These are phyloP conservation scores for Protobothrops flavoviridis DNA, from an alignment of 2,113 vertebrate species.

Conservation along the genomic window DNA sequence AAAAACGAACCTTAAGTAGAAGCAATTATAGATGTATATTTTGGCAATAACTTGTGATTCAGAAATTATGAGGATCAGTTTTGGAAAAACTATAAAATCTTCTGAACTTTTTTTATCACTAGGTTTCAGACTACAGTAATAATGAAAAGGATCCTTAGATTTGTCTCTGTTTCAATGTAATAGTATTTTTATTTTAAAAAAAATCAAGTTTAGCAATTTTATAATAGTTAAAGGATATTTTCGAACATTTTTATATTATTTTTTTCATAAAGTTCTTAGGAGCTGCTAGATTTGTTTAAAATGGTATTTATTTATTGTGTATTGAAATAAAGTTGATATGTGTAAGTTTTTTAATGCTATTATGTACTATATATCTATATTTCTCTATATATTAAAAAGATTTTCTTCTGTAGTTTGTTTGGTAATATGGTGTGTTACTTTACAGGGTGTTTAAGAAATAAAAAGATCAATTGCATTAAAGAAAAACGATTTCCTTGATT, in stretches of 20 bases:
- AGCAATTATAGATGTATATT: background rate
- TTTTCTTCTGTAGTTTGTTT: background rate
- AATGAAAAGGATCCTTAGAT: background rate
- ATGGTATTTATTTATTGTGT: no score
- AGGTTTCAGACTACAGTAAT: background rate
- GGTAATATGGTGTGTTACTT: background rate
- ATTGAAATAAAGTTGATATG: background rate
- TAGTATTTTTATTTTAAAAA: background rate
- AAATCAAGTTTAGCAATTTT: background rate
- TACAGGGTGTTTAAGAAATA: background rate
- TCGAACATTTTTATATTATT: no score
- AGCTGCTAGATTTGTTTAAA: background rate
- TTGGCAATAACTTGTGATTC: background rate
- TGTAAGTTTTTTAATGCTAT: background rate
- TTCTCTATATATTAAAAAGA: background rate
- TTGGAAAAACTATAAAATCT: background rate
- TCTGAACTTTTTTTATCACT: background rate
- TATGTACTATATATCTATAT: background rate
- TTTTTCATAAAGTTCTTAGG: background rate
- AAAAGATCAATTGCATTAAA: background rate
- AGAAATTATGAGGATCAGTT: background rate
- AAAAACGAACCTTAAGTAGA: background rate
- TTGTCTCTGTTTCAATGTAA: background rate
- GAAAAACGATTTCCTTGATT: slow-evolving; percentile 28
- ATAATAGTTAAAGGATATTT: background rate